phyloP scores from a whole-genome alignment of 2,113 vertebrate genomes.

The Colaptes auratus region DNA sequence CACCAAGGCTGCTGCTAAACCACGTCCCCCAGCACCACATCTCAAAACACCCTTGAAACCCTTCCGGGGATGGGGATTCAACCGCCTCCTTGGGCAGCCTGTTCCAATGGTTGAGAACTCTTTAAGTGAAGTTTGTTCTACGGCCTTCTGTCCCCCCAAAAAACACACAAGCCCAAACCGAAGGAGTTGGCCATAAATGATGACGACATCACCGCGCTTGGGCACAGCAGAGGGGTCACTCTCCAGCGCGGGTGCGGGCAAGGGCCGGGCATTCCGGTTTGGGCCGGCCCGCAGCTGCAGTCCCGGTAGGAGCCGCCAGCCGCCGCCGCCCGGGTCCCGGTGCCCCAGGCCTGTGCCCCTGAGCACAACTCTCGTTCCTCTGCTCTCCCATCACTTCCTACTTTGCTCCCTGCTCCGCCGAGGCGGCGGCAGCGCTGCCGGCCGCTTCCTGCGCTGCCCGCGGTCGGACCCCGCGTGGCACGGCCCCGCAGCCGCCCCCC shows the following conservation, averaged over 20 bases:
- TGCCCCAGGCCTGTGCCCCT: neutral
- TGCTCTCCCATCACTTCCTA: conserved; percentile 21
- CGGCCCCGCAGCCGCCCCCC: too few relatives aligned
- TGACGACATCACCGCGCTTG: fast-evolving
- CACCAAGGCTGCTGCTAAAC: too few relatives aligned
- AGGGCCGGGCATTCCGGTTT: neutral
- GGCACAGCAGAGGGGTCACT: neutral
- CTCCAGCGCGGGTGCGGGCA: neutral
- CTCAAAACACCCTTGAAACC: too few relatives aligned
- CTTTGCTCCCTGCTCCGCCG: neutral
- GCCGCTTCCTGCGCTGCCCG: conserved; percentile 35
- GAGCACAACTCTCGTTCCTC: neutral
- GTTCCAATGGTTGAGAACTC: too few relatives aligned
- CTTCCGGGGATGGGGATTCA: too few relatives aligned
- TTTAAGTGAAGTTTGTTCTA: too few relatives aligned
- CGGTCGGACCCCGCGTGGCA: neutral
- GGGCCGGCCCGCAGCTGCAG: neutral
- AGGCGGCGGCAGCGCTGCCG: neutral
- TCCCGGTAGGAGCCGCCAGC: neutral
- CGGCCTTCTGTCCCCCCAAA: fast-evolving
- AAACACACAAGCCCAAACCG: neutral
- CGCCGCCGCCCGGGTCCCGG: neutral
- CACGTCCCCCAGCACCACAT: too few relatives aligned
- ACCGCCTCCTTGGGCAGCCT: too few relatives aligned
- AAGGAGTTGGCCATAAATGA: fast-evolving